Base-by-base conservation (phyloP, 30 jellyfish, hydroid and myxozoan genomes). In the Sanderia malayensis region DNA sequence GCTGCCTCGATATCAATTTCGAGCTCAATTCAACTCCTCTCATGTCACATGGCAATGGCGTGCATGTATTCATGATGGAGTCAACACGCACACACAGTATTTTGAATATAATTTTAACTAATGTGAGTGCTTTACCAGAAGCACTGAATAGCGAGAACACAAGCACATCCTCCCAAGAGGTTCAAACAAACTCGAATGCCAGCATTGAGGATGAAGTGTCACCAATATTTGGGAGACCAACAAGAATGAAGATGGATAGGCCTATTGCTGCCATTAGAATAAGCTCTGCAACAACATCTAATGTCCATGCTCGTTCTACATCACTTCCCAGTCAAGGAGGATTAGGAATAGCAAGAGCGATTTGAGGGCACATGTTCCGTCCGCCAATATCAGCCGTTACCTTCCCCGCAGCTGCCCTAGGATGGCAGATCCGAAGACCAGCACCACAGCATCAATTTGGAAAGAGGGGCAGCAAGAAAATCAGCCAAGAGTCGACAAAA, bases 171-270 rank as follows among this genome's bases (percentile, higher is more conserved):
- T 41, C 15, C 8, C 55, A 41, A 41, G 55, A 41, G 15, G 55
- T 41, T 41, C 55, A 8, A 41, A 41, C 55, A 41, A 41, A 41
- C 55, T 41, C 55, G 8, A 41, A 6, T 41, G 15, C 55, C n/a
- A n/a, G n/a, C 55, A 41, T 41, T 41, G 55, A 41, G 55, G 55
- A 41, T 41, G 55, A 41, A 41, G 55, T 41, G 55, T 8, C 55
- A 41, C 15, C 55, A 41, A 41, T 41, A 41, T 41, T 41, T 41
- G 55, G 55, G 15, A 41, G 55, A 41, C 55, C 55, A 41, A 8
- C 55, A 41, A 41, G 55, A 41, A 41, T 41, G 55, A 41, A 8
- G 55, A 41, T 15, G 8, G 55, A 41, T 41, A 41, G 55, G 55
- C 55, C 55, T 41, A 41, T 15, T 41, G 55, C 55, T 15, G 55